Evolutionary conservation across 1,140 invertebrate genomes (phyloP), one percentile per base, ranked within the genome.

Genomic region (Tenebrio molitor): DNA sequence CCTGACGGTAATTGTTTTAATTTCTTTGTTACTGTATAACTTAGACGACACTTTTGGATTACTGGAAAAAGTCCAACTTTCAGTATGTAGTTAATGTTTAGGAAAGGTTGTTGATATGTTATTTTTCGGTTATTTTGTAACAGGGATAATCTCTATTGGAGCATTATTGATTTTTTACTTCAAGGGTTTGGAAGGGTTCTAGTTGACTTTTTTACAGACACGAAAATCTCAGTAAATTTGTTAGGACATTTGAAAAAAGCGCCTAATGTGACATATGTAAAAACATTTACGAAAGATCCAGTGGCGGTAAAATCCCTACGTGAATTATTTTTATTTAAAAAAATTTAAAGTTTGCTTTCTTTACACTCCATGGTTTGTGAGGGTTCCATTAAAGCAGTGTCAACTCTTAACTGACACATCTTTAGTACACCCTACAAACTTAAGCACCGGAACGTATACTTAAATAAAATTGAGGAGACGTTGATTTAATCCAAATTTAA

Each of bases 401-500:
- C 50, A 29, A 58, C 10, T 25, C 23, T 58, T 25, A 58, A 58
- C 21, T 58, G 50, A 58, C 50, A 58, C 10, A 23, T 58, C 50
- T 58, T 58, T 58, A 21, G 23, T 25, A 29, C 46, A 53, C 46
- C 19, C 19, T 53, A 23, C 44, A 21, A 21, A 50, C 17, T 53
- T 53, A 21, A 53, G 17, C 46, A 53, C 46, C 46, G 17, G 17
- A 23, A 53, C 23, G 36, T 39, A 39, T 39, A 39, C 36, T 39
- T 7, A 39, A 39, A 39, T 39, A 39, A 39, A 39, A 39, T 39
- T 12, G 36, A 39, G 36, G 36, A 39, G 36, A 39, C 36, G 23
- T 25, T 58, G 50, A 58, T 58, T 58, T 58, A 58, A 58, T 58
- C 21, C 21, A 58, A 58, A 58, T 29, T 58, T 58, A 29, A 29